phyloP scores from a whole-genome alignment of 2,113 vertebrate genomes.

The Shinisaurus crocodilurus region DNA sequence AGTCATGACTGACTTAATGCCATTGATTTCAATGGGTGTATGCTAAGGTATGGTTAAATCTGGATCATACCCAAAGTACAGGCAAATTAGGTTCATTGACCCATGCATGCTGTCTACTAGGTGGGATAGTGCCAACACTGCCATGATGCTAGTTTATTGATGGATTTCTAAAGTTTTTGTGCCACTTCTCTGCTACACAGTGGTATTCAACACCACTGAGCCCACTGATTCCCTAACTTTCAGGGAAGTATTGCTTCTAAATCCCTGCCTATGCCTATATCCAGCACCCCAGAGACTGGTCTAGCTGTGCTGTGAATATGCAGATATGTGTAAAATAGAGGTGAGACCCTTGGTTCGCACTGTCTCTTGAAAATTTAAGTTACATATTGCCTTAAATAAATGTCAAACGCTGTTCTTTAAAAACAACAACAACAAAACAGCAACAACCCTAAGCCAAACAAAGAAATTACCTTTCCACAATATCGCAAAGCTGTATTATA shows the following conservation, averaged over 20 bases:
- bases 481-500: neutral
- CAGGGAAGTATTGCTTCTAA: neutral
- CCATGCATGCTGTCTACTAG: too few relatives aligned
- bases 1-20: too few relatives aligned
- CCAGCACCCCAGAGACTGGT: neutral
- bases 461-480: neutral
- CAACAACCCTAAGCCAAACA: neutral
- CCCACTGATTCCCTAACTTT: neutral
- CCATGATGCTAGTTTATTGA: neutral
- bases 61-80: too few relatives aligned
- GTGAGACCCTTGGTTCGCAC: neutral
- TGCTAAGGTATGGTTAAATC: too few relatives aligned
- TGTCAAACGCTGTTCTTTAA: neutral
- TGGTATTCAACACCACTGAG: neutral
- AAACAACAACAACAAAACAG: neutral
- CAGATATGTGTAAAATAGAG: neutral
- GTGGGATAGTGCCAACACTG: neutral
- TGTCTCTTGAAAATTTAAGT: neutral
- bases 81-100: too few relatives aligned
- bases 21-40: too few relatives aligned
- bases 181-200: neutral
- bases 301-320: neutral
- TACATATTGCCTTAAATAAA: neutral
- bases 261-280: neutral
- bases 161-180: neutral